These are phyloP conservation scores for Temnothorax nylanderi DNA, from an alignment of 1,140 invertebrate species.

Conservation along the genomic window DNA sequence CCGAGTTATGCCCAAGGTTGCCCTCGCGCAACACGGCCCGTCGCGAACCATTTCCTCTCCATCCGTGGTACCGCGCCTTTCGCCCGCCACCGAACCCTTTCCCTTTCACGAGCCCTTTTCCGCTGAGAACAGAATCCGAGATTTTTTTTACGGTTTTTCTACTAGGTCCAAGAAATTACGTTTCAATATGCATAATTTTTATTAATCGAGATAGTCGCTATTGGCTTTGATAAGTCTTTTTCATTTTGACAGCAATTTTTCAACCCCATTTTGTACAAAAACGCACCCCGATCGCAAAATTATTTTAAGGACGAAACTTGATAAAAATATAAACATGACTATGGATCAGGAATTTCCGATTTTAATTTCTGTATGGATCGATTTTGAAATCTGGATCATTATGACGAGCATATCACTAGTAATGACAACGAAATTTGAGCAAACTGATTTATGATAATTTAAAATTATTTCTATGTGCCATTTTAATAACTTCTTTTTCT, in stretches of 20 bases:
- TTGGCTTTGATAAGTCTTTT: background rate
- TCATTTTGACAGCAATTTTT: background rate
- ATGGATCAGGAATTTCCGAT: background rate
- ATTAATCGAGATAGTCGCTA: background rate
- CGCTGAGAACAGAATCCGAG: background rate
- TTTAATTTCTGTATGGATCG: background rate
- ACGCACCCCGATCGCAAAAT: background rate
- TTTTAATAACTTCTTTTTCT: background rate
- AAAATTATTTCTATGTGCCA: background rate
- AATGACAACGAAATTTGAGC: background rate
- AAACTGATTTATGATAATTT: background rate
- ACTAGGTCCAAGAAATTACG: background rate
- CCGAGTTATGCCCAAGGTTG: conserved; percentile 70
- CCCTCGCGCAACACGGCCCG: conserved; percentile 47
- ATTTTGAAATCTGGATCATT: background rate
- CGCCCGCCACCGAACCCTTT: background rate
- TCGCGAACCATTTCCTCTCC: conserved; percentile 58
- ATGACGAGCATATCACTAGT: background rate
- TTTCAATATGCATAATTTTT: background rate
- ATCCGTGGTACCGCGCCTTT: conserved; percentile 40
- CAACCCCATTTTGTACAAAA: background rate
- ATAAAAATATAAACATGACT: background rate
- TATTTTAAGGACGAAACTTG: background rate
- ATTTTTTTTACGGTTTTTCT: background rate
- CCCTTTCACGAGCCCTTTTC: background rate